Evolutionary conservation across 2,888 invertebrate genomes (phyloP), one percentile per base, ranked within the genome.

Genomic region (Suillia variegata): DNA sequence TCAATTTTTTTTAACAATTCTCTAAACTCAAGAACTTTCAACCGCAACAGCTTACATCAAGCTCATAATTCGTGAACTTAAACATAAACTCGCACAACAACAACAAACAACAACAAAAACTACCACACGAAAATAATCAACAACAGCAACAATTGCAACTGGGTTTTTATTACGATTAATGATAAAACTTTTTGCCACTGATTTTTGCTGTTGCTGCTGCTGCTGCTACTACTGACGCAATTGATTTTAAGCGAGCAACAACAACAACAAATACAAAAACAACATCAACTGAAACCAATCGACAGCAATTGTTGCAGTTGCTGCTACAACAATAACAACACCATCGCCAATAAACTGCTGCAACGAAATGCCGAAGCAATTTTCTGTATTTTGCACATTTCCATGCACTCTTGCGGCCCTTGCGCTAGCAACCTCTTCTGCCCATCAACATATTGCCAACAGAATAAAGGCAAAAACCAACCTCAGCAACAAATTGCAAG

Each of bases 401-500:
- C n/a, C 15, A 5, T 6, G 10, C 26, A 10, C 26, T 10, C 26
- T 6, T 26, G 10, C 10, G 10, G 26, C 26, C 26, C 26, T 6
- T 26, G 10, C 26, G 6, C 26, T 26, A 10, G 26, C n/a, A n/a
- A n/a, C n/a, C n/a, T n/a, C n/a, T n/a, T n/a, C n/a, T n/a, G n/a
- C n/a, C n/a, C n/a, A n/a, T n/a, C n/a, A n/a, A n/a, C n/a, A n/a
- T n/a, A n/a, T n/a, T 26, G 26, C 26, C 26, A 26, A 5, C 26
- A 26, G 6, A 26, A 26, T 26, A 10, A 26, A 26, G 26, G 5
- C 6, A 10, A 26, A 26, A 26, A 26, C 26, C 15, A 52, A 52
- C 52, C 52, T n/a, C n/a, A n/a, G 52, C 34, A 52, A 52, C 52
- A 52, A 52, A 52, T 52, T 18, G 34, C 34, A 33, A 51, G 17